These are phyloP conservation scores for Potamarius usumacintae DNA, from an alignment of 2,113 vertebrate species.

Conservation along the genomic window DNA sequence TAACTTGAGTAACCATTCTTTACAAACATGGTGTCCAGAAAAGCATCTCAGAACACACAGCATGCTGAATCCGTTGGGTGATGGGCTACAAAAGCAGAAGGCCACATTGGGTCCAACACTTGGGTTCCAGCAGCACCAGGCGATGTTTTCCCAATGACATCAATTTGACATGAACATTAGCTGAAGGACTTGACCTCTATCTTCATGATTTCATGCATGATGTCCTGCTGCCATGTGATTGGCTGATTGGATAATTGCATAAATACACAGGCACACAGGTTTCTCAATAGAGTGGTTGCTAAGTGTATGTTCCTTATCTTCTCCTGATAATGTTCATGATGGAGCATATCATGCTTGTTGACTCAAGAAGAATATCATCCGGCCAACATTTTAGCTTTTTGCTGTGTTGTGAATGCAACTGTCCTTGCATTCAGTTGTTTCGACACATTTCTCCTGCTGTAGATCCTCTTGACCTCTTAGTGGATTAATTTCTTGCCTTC, in stretches of 20 bases:
- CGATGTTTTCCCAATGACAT: background rate
- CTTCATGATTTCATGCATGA: background rate
- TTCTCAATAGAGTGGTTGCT: background rate
- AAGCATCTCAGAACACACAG: background rate
- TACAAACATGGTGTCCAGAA: background rate
- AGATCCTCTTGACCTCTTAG: too few species aligned
- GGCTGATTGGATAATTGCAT: constrained; percentile 7
- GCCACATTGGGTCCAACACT: background rate
- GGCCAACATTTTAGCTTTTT: background rate
- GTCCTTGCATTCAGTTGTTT: background rate
- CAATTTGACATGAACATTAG: background rate
- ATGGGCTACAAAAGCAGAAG: background rate
- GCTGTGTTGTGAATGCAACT: background rate
- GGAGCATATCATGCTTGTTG: background rate
- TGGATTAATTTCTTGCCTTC: too few species aligned
- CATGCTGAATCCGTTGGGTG: background rate
- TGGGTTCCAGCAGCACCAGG: too few species aligned
- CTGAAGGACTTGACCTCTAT: background rate
- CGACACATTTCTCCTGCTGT: background rate
- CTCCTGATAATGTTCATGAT: background rate
- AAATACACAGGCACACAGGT: background rate
- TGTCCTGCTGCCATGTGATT: background rate
- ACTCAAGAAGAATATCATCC: background rate
- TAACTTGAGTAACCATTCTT: background rate
- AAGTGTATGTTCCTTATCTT: background rate